Percentiles rank a stretch among this genome's conserved stretches.
phyloP scores from a whole-genome alignment of 2,797 vertebrate genomes.

The Delichon dasypus region DNA sequence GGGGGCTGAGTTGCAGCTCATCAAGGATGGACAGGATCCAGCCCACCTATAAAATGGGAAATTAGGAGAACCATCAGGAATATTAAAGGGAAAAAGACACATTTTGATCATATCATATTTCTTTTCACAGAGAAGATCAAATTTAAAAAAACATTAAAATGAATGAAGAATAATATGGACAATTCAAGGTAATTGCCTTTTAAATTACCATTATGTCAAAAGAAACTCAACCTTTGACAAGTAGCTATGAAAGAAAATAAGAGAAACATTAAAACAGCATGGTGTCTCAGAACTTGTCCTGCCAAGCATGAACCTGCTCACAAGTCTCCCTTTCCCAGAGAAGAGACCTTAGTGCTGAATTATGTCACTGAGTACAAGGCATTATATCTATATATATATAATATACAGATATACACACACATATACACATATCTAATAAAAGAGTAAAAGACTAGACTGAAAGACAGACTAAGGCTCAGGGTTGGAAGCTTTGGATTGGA shows the following conservation, averaged over 20 bases:
- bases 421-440: not conserved
- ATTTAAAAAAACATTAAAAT: not conserved
- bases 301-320: not conserved
- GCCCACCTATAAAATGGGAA: constrained; percentile 84
- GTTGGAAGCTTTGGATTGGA: not conserved
- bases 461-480: not conserved
- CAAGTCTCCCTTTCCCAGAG: not conserved
- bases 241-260: not conserved
- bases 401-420: not conserved
- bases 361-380: not conserved
- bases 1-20: constrained; percentile 92
- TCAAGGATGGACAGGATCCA: constrained; percentile 98
- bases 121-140: not conserved
- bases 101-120: not conserved
- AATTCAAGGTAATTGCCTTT: not conserved
- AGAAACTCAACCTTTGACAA: not conserved
- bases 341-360: not conserved
- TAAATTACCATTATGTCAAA: not conserved
- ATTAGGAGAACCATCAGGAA: not conserved
- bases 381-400: not conserved
- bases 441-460: not conserved
- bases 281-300: not conserved
- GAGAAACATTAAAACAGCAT: not conserved
- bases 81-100: not conserved
- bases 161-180: not conserved